phyloP scores from a whole-genome alignment of 2,888 invertebrate genomes.

The Leucozona laternaria region DNA sequence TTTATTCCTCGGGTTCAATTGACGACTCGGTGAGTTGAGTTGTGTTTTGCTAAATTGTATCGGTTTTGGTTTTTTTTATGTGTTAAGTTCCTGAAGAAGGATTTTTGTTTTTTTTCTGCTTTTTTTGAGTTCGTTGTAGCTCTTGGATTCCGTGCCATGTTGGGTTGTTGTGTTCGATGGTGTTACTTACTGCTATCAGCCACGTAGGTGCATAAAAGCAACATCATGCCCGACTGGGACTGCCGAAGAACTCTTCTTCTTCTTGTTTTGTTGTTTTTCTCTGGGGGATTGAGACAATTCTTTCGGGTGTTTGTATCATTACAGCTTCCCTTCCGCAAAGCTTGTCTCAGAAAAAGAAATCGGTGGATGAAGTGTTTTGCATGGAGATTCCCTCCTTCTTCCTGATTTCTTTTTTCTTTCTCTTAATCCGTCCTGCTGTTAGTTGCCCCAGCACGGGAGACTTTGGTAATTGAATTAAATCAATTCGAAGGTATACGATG shows the following conservation, averaged over 20 bases:
- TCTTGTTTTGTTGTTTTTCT: slow-evolving; percentile 2
- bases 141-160: slow-evolving; percentile 61
- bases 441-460: slow-evolving; percentile 51
- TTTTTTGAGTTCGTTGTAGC: not conserved
- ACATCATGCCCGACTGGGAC: slow-evolving; percentile 59
- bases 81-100: slow-evolving; percentile 60
- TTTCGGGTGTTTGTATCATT: slow-evolving; percentile 69
- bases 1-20: slow-evolving; percentile 74
- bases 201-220: slow-evolving; percentile 69
- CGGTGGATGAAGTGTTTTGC: slow-evolving; percentile 61
- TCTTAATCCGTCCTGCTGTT: slow-evolving; percentile 26
- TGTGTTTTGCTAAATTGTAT: slow-evolving; percentile 74
- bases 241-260: slow-evolving; percentile 36
- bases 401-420: slow-evolving; percentile 9
- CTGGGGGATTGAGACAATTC: slow-evolving; percentile 67
- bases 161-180: slow-evolving; percentile 67
- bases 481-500: slow-evolving; percentile 77
- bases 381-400: slow-evolving; percentile 42
- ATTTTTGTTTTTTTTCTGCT: slow-evolving; percentile 4
- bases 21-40: slow-evolving; percentile 76
- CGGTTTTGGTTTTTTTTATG: slow-evolving; percentile 28
- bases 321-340: slow-evolving; percentile 21
- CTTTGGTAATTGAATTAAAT: slow-evolving; percentile 78
- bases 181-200: slow-evolving; percentile 72
- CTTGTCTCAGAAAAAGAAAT: slow-evolving; percentile 7